Conservation (phyloP, 1,140 invertebrate genomes). For the Leguminivora glycinivorella region DNA sequence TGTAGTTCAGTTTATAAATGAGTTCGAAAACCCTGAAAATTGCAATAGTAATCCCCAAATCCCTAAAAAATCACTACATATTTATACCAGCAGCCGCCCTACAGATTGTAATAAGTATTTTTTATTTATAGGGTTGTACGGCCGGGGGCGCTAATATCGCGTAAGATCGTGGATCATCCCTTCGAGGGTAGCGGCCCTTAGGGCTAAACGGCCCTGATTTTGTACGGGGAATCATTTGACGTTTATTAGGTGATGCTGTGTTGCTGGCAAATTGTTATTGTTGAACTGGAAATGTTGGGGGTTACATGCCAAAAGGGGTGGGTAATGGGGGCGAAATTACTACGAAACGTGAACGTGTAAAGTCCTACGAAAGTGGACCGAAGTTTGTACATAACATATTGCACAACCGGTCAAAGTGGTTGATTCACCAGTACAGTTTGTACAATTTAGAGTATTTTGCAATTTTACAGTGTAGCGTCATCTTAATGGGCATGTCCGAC, state of each 20-base stretch:
- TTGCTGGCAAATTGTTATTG: slow-evolving; percentile 26
- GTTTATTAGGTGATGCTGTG: slow-evolving; percentile 53
- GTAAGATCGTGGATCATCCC: slow-evolving; percentile 64
- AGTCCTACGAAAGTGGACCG: no score
- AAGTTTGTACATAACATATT: no score
- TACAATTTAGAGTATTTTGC: no score
- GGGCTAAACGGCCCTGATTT: slow-evolving; percentile 46
- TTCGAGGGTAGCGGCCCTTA: slow-evolving; percentile 47
- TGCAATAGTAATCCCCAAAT: neutral
- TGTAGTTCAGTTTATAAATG: neutral
- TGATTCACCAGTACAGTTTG: no score
- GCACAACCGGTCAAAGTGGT: no score
- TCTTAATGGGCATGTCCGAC: no score
- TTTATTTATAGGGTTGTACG: slow-evolving; percentile 64
- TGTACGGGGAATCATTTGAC: slow-evolving; percentile 60
- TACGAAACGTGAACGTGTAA: no score
- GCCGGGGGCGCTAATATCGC: slow-evolving; percentile 69
- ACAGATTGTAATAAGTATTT: slow-evolving; percentile 62
- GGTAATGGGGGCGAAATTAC: no score
- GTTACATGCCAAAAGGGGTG: neutral
- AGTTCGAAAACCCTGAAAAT: neutral
- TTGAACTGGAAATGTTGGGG: neutral
- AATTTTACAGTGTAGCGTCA: no score
- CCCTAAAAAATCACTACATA: slow-evolving; percentile 25
- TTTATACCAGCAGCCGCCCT: slow-evolving; percentile 39